These are phyloP conservation scores for Syrmaticus mikado DNA, from an alignment of 2,113 vertebrate species.

Conservation along the genomic window DNA sequence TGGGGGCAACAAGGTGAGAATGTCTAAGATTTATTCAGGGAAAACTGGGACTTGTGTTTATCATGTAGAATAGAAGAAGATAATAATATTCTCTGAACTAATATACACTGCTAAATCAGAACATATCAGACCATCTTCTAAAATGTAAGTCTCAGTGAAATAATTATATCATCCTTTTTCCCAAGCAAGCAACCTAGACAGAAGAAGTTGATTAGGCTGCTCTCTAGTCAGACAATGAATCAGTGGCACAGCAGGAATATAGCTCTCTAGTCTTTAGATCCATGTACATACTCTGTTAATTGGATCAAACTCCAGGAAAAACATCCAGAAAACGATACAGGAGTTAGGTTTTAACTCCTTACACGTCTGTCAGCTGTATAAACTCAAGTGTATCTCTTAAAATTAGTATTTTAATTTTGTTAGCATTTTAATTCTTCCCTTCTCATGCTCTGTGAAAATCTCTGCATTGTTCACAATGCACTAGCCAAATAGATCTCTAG, in stretches of 20 bases:
- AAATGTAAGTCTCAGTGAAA: conserved; percentile 37
- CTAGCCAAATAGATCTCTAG: conserved; percentile 31
- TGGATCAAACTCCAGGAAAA: conserved; percentile 49
- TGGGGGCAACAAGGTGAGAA: background rate
- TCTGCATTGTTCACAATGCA: conserved; percentile 23
- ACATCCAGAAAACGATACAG: conserved; percentile 26
- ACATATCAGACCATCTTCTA: conserved; percentile 4
- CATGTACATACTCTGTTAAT: conserved; percentile 16
- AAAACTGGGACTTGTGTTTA: background rate
- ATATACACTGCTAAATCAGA: conserved; percentile 25
- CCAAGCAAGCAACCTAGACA: conserved; percentile 47
- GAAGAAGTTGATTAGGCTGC: conserved; percentile 44
- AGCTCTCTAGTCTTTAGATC: conserved; percentile 22
- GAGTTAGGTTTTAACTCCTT: conserved; percentile 43
- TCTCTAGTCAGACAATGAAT: conserved; percentile 53
- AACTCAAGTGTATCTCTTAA: conserved; percentile 10
- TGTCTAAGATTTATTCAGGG: background rate
- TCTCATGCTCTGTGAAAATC: background rate
- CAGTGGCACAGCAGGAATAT: conserved; percentile 52
- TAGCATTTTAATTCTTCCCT: conserved; percentile 36
- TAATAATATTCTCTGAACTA: conserved; percentile 27
- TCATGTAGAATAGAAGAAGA: background rate
- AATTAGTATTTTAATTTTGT: conserved; percentile 37
- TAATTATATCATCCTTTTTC: conserved; percentile 64
- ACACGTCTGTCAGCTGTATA: background rate